Conservation (phyloP, 2,888 invertebrate species). For the Abscondita cerata region DNA sequence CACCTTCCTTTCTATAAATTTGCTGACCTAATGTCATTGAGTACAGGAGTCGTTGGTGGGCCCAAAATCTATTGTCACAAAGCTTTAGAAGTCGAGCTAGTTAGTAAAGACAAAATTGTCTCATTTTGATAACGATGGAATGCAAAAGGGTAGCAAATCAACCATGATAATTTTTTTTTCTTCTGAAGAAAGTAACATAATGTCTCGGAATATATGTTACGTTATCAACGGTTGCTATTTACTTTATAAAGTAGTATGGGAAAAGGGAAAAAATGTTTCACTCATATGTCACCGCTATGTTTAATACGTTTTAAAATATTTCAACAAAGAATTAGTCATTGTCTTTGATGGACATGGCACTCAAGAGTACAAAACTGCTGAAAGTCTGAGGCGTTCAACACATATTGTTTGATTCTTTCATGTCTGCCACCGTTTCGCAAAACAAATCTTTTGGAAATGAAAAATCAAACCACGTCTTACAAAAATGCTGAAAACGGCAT, state of each 20-base stretch:
- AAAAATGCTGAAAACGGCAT: too few species aligned
- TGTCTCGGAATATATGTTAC: too few species aligned
- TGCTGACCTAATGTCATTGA: too few species aligned
- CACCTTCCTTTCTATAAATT: background rate
- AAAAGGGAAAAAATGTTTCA: too few species aligned
- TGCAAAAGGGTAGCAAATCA: background rate
- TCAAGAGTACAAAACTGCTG: background rate
- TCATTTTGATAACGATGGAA: background rate
- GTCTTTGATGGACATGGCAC: background rate
- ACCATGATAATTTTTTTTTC: background rate
- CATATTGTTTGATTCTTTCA: background rate
- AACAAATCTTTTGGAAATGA: background rate
- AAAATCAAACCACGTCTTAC: background rate
- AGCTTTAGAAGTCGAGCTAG: slow-evolving; percentile 18
- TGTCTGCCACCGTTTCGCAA: background rate
- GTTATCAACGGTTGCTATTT: background rate
- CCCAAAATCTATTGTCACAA: slow-evolving; percentile 35
- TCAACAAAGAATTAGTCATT: background rate
- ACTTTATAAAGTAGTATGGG: too few species aligned
- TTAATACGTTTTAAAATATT: background rate
- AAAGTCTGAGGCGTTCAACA: background rate
- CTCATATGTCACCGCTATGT: too few species aligned
- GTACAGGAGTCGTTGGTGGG: slow-evolving; percentile 34
- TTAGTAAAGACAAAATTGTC: slow-evolving; percentile 8
- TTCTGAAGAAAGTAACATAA: too few species aligned